These are phyloP conservation scores for Podarcis raffonei DNA, from an alignment of 2,113 vertebrate species.

Conservation along the genomic window DNA sequence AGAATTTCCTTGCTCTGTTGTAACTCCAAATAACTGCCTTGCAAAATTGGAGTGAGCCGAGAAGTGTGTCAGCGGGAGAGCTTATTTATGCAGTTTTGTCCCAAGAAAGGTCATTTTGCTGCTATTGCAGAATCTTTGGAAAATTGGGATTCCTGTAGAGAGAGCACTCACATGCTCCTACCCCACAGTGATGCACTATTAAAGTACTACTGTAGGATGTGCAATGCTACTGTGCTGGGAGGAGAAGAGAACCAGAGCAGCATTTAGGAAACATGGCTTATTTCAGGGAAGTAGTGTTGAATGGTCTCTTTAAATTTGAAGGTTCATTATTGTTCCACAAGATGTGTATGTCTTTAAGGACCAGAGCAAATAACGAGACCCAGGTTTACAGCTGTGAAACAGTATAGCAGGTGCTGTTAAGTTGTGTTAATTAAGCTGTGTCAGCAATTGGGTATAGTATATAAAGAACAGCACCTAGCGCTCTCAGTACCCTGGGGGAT, in stretches of 20 bases:
- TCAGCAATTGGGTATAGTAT: too few species aligned
- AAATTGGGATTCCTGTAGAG: not conserved
- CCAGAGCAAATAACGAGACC: too few species aligned
- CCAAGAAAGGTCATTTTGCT: not conserved
- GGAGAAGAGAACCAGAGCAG: not conserved
- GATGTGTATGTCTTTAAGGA: too few species aligned
- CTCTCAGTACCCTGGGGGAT: too few species aligned
- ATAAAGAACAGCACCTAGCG: too few species aligned
- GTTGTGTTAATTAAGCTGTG: too few species aligned
- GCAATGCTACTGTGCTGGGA: not conserved
- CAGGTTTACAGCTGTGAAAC: too few species aligned
- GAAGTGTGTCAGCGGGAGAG: not conserved
- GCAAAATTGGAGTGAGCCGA: not conserved
- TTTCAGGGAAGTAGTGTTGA: not conserved
- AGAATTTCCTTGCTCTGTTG: not conserved
- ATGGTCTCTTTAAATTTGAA: too few species aligned
- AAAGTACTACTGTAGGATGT: not conserved
- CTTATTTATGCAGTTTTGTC: not conserved
- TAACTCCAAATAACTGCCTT: not conserved
- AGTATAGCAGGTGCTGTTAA: too few species aligned
- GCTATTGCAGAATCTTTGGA: not conserved
- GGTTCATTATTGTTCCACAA: too few species aligned
- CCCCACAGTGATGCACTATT: not conserved
- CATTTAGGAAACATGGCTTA: not conserved
- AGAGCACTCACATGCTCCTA: not conserved